Evolutionary conservation across 2,888 invertebrate species (phyloP), one percentile per base, ranked within the genome.

Genomic region (Andrena bucephala): DNA sequence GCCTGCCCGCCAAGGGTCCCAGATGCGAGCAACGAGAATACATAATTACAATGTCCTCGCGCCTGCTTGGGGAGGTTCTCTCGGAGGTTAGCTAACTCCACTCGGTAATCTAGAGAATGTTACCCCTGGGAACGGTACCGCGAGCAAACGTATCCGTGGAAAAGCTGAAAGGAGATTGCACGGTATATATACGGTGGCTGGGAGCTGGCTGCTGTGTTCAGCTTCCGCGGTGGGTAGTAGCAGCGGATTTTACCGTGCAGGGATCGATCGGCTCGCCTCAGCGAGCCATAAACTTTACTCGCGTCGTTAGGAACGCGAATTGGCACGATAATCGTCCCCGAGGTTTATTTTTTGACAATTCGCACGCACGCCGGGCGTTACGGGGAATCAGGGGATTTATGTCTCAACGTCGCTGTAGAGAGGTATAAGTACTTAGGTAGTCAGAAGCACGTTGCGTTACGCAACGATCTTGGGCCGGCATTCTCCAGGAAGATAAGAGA

Each of bases 21-120:
- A 90, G 91, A 91, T 91, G 92, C 88, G 89, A 91, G 91, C 90
- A 90, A 89, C 90, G 89, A 88, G 91, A 90, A 90, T 90, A 89
- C 92, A 90, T 92, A 92, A 92, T 92, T 92, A 91, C 90, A 89
- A 90, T 91, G 91, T 92, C 89, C 92, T 88, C 88, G 84, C 88
- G 89, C 87, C 88, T 87, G 89, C 86, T 89, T 82, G 84, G 87
- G 90, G 89, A 88, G 83, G 81, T 83, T 81, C 89, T 85, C 87
- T 86, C 83, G 87, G 78, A 89, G 89, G 90, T 90, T 89, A 87
- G 87, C 88, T 89, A 88, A 89, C 84, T 88, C 89, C 77, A 80
- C 90, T 89, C 86, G 90, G 90, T 90, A 92, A 91, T 91, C 91
- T 88, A 90, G 90, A 88, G 90, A 89, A 91, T 89, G 89, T 85